These are phyloP conservation scores for Rhyacichthys aspro DNA, from an alignment of 2,797 vertebrate genomes.

Conservation along the genomic window DNA sequence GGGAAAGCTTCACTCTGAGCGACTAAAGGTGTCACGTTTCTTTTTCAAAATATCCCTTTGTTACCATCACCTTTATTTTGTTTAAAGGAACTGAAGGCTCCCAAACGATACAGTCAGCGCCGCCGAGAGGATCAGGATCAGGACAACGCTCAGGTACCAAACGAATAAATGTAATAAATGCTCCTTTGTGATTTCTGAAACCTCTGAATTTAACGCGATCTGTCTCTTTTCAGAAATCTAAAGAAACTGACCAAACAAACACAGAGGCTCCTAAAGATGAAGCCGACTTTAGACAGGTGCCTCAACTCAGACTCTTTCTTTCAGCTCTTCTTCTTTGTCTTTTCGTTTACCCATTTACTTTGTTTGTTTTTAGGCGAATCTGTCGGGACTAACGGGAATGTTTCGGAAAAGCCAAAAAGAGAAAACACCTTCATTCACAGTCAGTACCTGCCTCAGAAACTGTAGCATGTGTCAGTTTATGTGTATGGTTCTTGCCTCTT, in stretches of 20 bases:
- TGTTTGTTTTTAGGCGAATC: constrained; percentile 28
- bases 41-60: neutral
- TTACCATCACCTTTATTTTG: constrained; percentile 20
- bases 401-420: constrained; percentile 53
- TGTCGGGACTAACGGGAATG: constrained; percentile 13
- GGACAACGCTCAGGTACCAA: constrained; percentile 17
- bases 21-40: constrained; percentile 23
- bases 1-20: neutral
- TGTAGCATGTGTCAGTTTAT: no score
- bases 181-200: neutral
- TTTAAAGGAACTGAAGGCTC: constrained; percentile 36
- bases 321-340: neutral
- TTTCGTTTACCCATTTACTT: neutral
- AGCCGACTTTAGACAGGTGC: constrained; percentile 58
- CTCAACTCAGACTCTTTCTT: neutral
- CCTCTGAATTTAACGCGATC: neutral
- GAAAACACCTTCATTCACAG: constrained; percentile 39
- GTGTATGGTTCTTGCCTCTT: no score
- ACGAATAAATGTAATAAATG: accelerated
- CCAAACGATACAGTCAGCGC: constrained; percentile 17
- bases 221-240: constrained; percentile 37
- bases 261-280: constrained; percentile 20
- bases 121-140: constrained; percentile 15
- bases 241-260: constrained; percentile 19
- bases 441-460: no score